Conservation (phyloP, 2,113 vertebrate genomes). For the Sylvicapra grimmia region DNA sequence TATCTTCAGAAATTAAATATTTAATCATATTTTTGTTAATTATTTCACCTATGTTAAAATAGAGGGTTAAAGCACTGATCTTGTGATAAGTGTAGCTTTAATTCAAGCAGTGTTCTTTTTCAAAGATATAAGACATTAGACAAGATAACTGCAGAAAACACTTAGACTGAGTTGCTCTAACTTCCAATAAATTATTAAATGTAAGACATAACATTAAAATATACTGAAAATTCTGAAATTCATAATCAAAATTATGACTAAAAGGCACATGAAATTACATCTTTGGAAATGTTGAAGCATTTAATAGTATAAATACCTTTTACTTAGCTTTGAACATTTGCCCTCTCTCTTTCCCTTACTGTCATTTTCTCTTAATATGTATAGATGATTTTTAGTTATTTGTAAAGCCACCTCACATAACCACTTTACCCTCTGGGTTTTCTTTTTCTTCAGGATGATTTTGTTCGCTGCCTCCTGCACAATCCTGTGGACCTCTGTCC, state of each 20-base stretch:
- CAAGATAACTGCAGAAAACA: not conserved
- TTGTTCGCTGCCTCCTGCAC: not conserved
- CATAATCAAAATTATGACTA: too few species aligned
- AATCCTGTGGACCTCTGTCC: not conserved
- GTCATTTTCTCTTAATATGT: not conserved
- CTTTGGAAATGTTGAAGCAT: too few species aligned
- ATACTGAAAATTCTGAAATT: too few species aligned
- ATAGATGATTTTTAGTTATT: not conserved
- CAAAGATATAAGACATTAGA: not conserved
- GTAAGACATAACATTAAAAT: too few species aligned
- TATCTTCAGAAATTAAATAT: not conserved
- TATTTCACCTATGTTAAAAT: not conserved
- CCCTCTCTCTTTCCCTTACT: not conserved
- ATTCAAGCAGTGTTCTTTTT: not conserved
- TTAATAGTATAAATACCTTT: too few species aligned
- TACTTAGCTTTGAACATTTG: not conserved
- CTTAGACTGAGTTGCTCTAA: not conserved
- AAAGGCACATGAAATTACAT: too few species aligned
- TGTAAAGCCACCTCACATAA: not conserved
- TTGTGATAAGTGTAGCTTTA: not conserved
- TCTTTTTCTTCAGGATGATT: not conserved
- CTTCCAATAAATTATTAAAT: too few species aligned
- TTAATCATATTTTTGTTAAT: not conserved
- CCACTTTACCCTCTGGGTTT: not conserved
- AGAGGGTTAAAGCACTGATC: not conserved